Base-by-base conservation (phyloP, 2,888 invertebrate species). In the Sturmia bella region DNA sequence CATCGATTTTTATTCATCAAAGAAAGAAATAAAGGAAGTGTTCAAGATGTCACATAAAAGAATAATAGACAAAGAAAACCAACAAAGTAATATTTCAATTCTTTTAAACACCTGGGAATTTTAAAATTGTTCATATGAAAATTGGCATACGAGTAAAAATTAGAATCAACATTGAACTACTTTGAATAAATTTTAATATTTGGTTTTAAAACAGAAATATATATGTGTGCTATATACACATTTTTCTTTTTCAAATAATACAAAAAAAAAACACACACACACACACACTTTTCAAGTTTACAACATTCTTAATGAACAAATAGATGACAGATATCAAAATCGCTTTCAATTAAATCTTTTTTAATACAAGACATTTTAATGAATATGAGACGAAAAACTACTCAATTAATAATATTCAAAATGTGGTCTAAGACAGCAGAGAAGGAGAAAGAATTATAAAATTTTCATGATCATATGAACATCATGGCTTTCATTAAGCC, bases 111-210 rank as follows among this genome's bases (percentile, higher is more conserved):
- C 59, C 78, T 79, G 72, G 72, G 32, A 52, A 79, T 54, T 15
- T 57, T 0, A 39, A 24, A 52, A 56, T 45, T 15, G 6, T 39
- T 56, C 21, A 41, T 37, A 41, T 19, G 32, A 12, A 12, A 17
- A 21, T 21, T 17, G 27, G 12, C n/a, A 45, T 21, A 41, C n/a
- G n/a, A n/a, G n/a, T n/a, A 52, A 1, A 1, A 39, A 64, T 54
- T 37, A 17, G 41, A 52, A 48, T 59, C 68, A 66, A 75, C 82
- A 82, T 82, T 82, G 82, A 82, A 82, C 82, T 82, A 82, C 21
- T 74, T 81, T 69, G 70, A 61, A 11, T 37, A 57, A 66, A 73
- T 61, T 45, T 66, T 24, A 66, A 57, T 72, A 48, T 59, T 66
- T 66, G 6, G 45, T 32, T 32, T 3, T 32, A 32, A 32, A 6